These are phyloP conservation scores for Daboia siamensis DNA, from an alignment of 2,113 vertebrate genomes.

Conservation along the genomic window DNA sequence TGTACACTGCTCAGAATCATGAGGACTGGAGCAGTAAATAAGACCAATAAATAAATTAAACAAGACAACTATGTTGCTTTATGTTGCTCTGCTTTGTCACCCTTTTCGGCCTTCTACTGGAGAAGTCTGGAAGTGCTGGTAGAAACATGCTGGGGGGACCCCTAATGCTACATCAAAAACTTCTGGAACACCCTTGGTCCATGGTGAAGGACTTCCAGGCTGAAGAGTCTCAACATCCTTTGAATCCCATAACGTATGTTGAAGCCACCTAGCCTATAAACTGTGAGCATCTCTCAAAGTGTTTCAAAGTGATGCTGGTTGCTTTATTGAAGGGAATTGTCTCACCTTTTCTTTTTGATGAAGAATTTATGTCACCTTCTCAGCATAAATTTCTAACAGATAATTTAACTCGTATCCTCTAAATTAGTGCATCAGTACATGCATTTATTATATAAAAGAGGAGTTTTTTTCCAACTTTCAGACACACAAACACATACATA, in stretches of 20 bases:
- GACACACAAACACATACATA: background rate
- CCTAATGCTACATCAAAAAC: background rate
- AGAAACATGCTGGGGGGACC: background rate
- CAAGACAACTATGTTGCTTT: background rate
- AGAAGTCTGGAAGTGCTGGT: background rate
- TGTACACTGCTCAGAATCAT: background rate
- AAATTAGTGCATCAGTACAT: background rate
- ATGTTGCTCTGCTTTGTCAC: background rate
- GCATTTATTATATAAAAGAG: background rate
- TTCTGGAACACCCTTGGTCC: background rate
- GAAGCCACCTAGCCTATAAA: background rate
- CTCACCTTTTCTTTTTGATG: background rate
- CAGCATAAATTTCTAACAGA: background rate
- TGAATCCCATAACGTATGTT: background rate
- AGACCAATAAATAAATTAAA: background rate
- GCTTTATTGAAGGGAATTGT: background rate
- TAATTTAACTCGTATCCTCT: background rate
- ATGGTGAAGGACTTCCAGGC: background rate
- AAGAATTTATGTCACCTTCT: background rate
- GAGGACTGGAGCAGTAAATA: background rate
- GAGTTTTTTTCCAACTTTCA: background rate
- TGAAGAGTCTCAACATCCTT: background rate
- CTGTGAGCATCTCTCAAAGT: background rate
- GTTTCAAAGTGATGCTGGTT: background rate
- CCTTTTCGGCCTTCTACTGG: background rate